Evolutionary conservation across 2,797 vertebrate species (phyloP).

Genomic region (Dicrostonyx torquatus): DNA sequence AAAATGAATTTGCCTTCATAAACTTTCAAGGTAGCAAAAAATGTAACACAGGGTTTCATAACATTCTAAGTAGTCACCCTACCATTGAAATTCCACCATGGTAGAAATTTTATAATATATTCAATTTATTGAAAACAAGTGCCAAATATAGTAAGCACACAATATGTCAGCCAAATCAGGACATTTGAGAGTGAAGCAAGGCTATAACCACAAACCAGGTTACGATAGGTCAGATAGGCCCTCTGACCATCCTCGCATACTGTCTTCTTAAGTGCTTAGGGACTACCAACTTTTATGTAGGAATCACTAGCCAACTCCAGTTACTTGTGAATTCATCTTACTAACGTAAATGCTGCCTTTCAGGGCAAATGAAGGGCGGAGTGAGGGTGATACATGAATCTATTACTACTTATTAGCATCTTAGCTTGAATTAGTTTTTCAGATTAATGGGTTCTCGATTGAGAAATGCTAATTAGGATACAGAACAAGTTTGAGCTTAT

Average conservation of each 20-base stretch:
- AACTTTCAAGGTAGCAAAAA: conserved; percentile 31
- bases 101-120: conserved; percentile 37
- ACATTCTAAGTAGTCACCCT: background rate
- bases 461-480: background rate
- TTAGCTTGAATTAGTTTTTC: conserved; percentile 29
- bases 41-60: background rate
- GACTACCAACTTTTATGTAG: conserved; percentile 1
- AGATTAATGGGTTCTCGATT: conserved; percentile 41
- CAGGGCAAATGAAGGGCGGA: background rate
- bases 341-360: conserved; percentile 32
- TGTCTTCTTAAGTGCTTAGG: conserved; percentile 26
- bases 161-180: background rate
- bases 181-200: background rate
- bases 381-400: background rate
- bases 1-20: conserved; percentile 5
- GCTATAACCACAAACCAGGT: background rate
- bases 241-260: background rate
- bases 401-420: conserved; percentile 36
- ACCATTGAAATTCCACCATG: background rate
- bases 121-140: background rate
- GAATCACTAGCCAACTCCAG: background rate
- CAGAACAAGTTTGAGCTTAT: conserved; percentile 16
- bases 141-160: conserved; percentile 6
- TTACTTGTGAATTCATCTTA: conserved; percentile 30
- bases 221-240: background rate